Evolutionary conservation across 1,140 invertebrate species (phyloP).

Genomic region (Spodoptera frugiperda): DNA sequence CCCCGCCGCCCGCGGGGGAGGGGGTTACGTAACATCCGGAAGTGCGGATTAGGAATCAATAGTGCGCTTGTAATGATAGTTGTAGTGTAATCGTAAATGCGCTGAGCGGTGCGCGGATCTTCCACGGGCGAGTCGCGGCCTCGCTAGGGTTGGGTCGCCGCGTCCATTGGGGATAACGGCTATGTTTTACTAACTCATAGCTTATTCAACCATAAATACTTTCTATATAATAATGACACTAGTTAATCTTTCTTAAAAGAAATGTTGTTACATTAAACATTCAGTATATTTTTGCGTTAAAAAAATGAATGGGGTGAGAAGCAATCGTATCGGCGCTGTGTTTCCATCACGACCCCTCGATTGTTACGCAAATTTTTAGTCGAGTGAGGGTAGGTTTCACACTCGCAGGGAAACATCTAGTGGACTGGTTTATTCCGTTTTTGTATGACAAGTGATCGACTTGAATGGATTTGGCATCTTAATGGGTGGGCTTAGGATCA

Average conservation of each 20-base stretch:
- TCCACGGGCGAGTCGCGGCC: background rate
- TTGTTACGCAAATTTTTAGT: constrained; percentile 34
- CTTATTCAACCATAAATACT: no score
- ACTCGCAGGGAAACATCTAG: background rate
- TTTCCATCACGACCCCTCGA: constrained; percentile 31
- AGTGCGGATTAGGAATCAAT: constrained; percentile 86
- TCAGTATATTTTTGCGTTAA: background rate
- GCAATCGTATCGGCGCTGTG: constrained; percentile 9
- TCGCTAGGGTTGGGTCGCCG: constrained; percentile 1
- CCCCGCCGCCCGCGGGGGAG: constrained; percentile 45
- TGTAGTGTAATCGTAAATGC: constrained; percentile 81
- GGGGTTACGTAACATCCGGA: constrained; percentile 83
- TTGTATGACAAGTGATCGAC: background rate
- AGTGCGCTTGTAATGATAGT: constrained; percentile 84
- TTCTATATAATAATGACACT: no score
- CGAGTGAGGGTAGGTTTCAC: constrained; percentile 8
- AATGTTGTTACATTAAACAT: no score
- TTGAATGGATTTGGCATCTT: no score
- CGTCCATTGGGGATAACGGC: background rate
- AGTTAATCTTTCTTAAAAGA: no score
- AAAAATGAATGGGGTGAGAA: constrained; percentile 11
- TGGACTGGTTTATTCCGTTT: constrained; percentile 6
- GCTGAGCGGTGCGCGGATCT: constrained; percentile 63
- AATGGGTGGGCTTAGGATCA: no score
- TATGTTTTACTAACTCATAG: no score